phyloP scores from a whole-genome alignment of 2,797 vertebrate species.

The Syngnathus acus region DNA sequence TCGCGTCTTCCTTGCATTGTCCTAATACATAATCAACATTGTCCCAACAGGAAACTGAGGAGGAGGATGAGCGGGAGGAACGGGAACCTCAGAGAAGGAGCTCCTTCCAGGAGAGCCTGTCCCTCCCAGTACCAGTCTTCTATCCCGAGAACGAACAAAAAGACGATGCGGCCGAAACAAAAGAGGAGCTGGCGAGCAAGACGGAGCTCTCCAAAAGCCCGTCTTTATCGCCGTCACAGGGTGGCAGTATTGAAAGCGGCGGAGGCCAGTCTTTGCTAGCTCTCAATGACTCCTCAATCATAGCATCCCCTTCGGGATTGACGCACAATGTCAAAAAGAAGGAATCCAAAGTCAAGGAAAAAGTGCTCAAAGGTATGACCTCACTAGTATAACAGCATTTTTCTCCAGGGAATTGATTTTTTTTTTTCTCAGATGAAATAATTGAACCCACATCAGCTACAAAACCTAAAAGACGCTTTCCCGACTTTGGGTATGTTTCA shows the following conservation, averaged over 20 bases:
- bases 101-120: slow-evolving; percentile 72
- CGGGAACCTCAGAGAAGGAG: slow-evolving; percentile 50
- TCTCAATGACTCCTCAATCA: slow-evolving; percentile 61
- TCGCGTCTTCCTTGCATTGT: slow-evolving; percentile 35
- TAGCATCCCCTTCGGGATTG: slow-evolving; percentile 69
- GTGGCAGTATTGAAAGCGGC: slow-evolving; percentile 65
- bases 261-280: slow-evolving; percentile 59
- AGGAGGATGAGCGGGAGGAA: slow-evolving; percentile 55
- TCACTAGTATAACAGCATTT: too few species aligned
- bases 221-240: slow-evolving; percentile 62
- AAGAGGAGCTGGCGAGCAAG: slow-evolving; percentile 44
- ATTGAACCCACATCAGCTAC: slow-evolving; percentile 69
- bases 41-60: slow-evolving; percentile 66
- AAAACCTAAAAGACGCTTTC: slow-evolving; percentile 84
- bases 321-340: slow-evolving; percentile 75
- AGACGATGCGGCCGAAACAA: slow-evolving; percentile 50
- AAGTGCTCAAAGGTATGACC: slow-evolving; percentile 74
- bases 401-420: neutral
- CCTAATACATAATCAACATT: slow-evolving; percentile 30
- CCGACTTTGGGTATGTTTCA: slow-evolving; percentile 83
- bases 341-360: slow-evolving; percentile 77
- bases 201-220: slow-evolving; percentile 54
- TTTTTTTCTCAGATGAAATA: slow-evolving; percentile 70
- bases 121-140: slow-evolving; percentile 60
- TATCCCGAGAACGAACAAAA: slow-evolving; percentile 54